Conservation (phyloP, 2,113 vertebrate species). For the Callocephalon fimbriatum region DNA sequence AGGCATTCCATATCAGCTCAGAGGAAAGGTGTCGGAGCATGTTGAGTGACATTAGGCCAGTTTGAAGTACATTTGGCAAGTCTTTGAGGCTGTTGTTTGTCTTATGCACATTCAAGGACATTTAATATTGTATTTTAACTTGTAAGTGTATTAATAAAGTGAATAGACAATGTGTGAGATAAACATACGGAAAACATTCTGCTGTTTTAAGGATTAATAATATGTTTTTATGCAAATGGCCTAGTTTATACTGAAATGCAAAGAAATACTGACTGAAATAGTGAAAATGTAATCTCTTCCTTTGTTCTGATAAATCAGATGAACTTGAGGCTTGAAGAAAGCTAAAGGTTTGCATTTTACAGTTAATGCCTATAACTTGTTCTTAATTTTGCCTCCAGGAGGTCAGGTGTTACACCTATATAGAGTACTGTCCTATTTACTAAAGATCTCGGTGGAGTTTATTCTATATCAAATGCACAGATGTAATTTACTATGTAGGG, state of each 20-base stretch:
- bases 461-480: neutral
- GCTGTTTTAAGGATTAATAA: slow-evolving; percentile 36
- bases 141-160: slow-evolving; percentile 24
- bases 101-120: neutral
- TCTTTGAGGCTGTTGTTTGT: neutral
- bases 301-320: neutral
- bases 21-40: neutral
- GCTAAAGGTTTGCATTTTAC: neutral
- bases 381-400: neutral
- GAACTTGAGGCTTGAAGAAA: neutral
- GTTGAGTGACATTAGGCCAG: neutral
- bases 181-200: slow-evolving; percentile 67
- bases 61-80: neutral
- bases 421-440: neutral
- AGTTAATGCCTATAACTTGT: neutral
- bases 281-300: neutral
- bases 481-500: neutral
- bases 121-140: slow-evolving; percentile 1
- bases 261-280: neutral
- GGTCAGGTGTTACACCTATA: neutral
- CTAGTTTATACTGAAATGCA: neutral
- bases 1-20: neutral
- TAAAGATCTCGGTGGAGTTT: neutral
- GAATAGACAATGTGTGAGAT: slow-evolving; percentile 53
- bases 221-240: neutral